phyloP scores from a whole-genome alignment of 2,113 vertebrate species.

The Dasyprocta punctata region DNA sequence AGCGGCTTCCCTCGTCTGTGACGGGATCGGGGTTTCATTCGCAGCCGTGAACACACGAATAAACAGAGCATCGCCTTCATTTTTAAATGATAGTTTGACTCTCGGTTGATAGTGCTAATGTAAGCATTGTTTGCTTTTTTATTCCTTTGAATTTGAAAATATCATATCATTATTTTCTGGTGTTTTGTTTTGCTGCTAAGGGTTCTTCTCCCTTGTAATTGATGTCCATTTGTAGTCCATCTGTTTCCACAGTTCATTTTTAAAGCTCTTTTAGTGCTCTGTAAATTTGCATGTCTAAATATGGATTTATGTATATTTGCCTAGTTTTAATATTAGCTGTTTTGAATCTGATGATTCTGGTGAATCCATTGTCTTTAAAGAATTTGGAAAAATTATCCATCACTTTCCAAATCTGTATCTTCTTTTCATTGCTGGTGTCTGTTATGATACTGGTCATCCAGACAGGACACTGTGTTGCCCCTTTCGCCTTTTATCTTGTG shows the following conservation, averaged over 20 bases:
- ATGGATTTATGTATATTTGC: neutral
- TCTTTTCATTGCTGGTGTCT: neutral
- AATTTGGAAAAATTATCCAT: neutral
- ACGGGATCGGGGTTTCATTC: neutral
- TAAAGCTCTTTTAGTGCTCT: neutral
- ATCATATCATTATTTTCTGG: neutral
- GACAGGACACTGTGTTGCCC: no score
- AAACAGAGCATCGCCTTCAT: neutral
- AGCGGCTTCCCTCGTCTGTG: neutral
- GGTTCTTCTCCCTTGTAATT: neutral
- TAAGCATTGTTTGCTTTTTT: neutral
- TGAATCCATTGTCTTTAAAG: neutral
- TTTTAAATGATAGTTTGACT: neutral
- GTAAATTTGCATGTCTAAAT: neutral
- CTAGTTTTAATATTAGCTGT: neutral
- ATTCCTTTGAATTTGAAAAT: neutral
- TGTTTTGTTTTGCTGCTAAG: neutral
- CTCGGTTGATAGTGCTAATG: no score
- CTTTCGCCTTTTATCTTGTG: neutral
- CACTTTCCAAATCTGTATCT: neutral
- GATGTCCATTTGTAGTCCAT: neutral
- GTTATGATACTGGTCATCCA: neutral
- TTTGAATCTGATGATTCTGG: neutral
- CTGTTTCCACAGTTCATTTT: neutral
- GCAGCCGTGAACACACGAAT: neutral